These are phyloP conservation scores for Cygnus olor DNA, from an alignment of 2,797 vertebrate genomes.

Conservation along the genomic window DNA sequence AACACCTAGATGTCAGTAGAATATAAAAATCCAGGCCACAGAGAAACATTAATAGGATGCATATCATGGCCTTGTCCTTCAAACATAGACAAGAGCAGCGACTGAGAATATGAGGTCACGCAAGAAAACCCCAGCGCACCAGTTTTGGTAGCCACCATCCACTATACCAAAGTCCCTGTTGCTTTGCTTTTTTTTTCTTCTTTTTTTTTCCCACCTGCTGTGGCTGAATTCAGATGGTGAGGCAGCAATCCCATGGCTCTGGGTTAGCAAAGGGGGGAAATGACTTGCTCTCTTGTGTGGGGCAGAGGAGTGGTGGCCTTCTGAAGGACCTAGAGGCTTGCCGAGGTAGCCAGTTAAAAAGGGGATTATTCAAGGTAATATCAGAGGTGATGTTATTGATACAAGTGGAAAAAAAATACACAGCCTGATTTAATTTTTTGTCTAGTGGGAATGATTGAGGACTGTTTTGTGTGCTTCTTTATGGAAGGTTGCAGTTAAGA, in stretches of 20 bases:
- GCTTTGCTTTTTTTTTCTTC: background rate
- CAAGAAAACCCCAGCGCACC: background rate
- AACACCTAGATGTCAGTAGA: background rate
- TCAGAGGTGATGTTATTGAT: background rate
- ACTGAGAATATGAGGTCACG: background rate
- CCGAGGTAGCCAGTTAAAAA: background rate
- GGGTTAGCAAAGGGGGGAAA: background rate
- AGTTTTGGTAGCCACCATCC: background rate
- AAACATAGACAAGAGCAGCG: background rate
- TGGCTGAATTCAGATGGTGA: background rate
- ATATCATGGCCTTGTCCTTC: background rate
- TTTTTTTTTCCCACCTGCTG: background rate
- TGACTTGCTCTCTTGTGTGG: background rate
- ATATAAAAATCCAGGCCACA: background rate
- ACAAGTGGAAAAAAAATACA: background rate
- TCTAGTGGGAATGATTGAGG: background rate
- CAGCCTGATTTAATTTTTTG: too few relatives aligned
- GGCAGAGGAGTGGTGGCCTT: background rate
- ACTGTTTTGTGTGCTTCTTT: background rate
- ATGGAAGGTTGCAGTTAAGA: background rate
- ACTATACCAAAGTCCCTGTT: background rate
- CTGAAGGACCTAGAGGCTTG: background rate
- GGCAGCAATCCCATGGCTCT: background rate
- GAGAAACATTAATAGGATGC: background rate
- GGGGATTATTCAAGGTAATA: background rate